These are phyloP conservation scores for Lagocephalus sceleratus DNA, from an alignment of 2,797 vertebrate genomes.

Conservation along the genomic window DNA sequence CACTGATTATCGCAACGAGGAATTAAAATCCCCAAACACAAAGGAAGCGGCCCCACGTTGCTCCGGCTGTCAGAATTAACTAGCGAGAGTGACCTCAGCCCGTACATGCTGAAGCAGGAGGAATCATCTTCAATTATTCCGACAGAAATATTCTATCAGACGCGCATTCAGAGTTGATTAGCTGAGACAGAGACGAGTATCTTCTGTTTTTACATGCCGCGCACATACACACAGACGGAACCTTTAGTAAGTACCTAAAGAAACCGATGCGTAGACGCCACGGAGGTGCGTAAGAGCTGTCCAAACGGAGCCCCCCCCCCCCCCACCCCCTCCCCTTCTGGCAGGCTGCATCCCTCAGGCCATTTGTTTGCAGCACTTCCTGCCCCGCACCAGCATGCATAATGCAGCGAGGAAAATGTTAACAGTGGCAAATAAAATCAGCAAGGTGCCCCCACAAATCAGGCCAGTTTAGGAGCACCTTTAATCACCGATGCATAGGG, in stretches of 20 bases:
- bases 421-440: slow-evolving; percentile 86
- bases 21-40: slow-evolving; percentile 79
- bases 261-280: slow-evolving; percentile 1
- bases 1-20: slow-evolving; percentile 73
- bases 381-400: slow-evolving; percentile 80
- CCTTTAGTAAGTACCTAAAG: too few relatives aligned
- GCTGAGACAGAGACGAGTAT: slow-evolving; percentile 54
- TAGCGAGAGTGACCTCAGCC: slow-evolving; percentile 69
- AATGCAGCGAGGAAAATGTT: slow-evolving; percentile 85
- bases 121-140: slow-evolving; percentile 66
- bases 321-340: slow-evolving; percentile 52
- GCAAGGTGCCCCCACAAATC: slow-evolving; percentile 86
- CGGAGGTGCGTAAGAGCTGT: slow-evolving; percentile 35
- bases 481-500: slow-evolving; percentile 79
- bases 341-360: slow-evolving; percentile 71
- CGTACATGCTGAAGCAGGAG: slow-evolving; percentile 54
- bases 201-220: slow-evolving; percentile 25
- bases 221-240: background rate
- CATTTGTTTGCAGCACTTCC: slow-evolving; percentile 83
- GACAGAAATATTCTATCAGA: slow-evolving; percentile 59
- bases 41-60: slow-evolving; percentile 65
- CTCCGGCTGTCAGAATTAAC: slow-evolving; percentile 73
- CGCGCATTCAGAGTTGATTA: slow-evolving; percentile 61
- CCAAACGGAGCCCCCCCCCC: slow-evolving; percentile 20
- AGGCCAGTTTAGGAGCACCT: slow-evolving; percentile 82